phyloP scores from a whole-genome alignment of 2,113 vertebrate species.

The Mellivora capensis region DNA sequence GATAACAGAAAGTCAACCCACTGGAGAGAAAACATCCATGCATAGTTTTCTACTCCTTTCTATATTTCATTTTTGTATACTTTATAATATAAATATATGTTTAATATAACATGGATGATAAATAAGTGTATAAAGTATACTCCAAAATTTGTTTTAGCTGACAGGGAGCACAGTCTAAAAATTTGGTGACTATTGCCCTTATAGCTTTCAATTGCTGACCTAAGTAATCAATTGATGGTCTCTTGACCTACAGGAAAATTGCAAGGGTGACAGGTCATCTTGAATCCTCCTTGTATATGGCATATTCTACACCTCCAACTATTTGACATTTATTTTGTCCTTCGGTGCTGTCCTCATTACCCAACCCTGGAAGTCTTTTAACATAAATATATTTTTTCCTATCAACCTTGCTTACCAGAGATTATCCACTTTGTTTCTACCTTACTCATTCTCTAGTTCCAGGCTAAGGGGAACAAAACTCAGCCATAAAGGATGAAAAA shows the following conservation, averaged over 20 bases:
- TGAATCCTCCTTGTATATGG: not conserved
- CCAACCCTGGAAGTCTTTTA: not conserved
- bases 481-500: not conserved
- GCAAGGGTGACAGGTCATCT: not conserved
- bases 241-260: not conserved
- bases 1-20: not conserved
- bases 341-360: not conserved
- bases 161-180: not conserved
- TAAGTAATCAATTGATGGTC: not conserved
- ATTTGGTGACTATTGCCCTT: not conserved
- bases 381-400: not conserved
- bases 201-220: not conserved
- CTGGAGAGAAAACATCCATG: not conserved
- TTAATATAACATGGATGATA: not conserved
- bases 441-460: not conserved
- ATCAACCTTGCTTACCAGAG: not conserved
- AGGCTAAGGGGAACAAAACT: not conserved
- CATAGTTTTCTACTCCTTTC: not conserved
- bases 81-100: not conserved
- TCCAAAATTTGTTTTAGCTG: not conserved
- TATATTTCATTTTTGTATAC: not conserved
- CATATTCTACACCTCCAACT: not conserved
- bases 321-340: not conserved
- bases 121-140: not conserved
- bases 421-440: not conserved